Conservation (phyloP, 2,113 vertebrate genomes). For the Cinclus mexicanus region DNA sequence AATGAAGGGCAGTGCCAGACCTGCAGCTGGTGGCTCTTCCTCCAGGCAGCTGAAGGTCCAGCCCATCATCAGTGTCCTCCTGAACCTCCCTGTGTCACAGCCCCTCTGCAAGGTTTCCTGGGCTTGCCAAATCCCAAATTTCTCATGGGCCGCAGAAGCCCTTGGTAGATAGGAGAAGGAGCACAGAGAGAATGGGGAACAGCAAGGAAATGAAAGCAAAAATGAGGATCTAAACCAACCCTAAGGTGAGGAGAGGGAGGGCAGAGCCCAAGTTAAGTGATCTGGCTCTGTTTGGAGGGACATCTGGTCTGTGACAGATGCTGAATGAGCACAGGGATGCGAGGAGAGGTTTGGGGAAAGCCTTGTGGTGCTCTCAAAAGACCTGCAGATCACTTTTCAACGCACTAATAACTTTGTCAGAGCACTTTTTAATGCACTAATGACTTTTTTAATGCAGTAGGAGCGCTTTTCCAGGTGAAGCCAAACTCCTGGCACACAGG, state of each 20-base stretch:
- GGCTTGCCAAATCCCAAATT: background rate
- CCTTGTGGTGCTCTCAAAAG: background rate
- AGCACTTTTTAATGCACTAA: too few relatives aligned
- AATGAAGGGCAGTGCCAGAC: background rate
- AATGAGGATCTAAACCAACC: background rate
- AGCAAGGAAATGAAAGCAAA: background rate
- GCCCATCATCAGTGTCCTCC: background rate
- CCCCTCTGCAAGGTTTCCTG: background rate
- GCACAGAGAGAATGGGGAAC: background rate
- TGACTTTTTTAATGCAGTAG: background rate
- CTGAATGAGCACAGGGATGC: accelerated
- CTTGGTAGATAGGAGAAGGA: background rate
- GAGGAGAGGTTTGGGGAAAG: background rate
- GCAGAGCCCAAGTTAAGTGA: background rate
- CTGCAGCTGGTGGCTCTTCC: background rate
- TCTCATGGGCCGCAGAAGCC: background rate
- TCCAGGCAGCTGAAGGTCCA: background rate
- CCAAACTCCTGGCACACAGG: background rate
- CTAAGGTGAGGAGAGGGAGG: background rate
- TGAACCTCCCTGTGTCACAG: background rate
- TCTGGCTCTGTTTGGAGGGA: background rate
- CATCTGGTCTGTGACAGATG: background rate
- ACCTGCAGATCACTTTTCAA: background rate
- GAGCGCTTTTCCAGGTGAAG: background rate
- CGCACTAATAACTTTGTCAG: background rate